Evolutionary conservation across 2,888 invertebrate species (phyloP), one percentile per base, ranked within the genome.

Genomic region (Lochmaea capreae): DNA sequence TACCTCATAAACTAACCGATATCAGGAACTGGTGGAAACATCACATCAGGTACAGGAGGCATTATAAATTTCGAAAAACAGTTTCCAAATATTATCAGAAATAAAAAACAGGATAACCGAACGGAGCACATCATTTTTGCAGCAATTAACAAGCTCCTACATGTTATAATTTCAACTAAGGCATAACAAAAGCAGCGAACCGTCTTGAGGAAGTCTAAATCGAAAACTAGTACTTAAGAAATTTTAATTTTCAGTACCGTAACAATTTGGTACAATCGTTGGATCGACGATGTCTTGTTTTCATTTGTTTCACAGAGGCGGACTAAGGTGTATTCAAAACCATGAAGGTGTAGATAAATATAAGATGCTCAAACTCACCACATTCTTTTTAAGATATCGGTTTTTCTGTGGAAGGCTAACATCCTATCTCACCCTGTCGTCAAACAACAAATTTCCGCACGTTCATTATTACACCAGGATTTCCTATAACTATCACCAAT

Each of bases 11-110:
- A 76, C 83, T 85, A 85, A 88, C 89, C 87, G 79, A 86, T 85
- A 79, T 88, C 88, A 4, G 89, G 88, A 59, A 89, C 82, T 6
- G 88, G 87, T 16, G 89, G 88, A 81, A 87, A 85, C 39, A 88
- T 80, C 0, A 87, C 84, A 76, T 87, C 87, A 12, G 89, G 88
- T 33, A 89, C 87, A 71, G 85, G 80, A 54, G 87, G 88, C 71
- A 88, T 76, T 75, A 86, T 72, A 75, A 84, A 84, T 69, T 85
- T 81, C 10, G 82, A 75, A 42, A 18, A 39, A 43, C 52, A 61
- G 42, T 65, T 63, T 62, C 66, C 62, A 72, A 57, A 63, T 43
- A 42, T 10, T 42, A 18, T 18, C 11, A 12, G 1, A 63, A 63
- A 43, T 18, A 42, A 49, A 59, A 62, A 69, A 72, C 22, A 77